Conservation (phyloP, 1,140 invertebrate species). For the Aphelinus certus region DNA sequence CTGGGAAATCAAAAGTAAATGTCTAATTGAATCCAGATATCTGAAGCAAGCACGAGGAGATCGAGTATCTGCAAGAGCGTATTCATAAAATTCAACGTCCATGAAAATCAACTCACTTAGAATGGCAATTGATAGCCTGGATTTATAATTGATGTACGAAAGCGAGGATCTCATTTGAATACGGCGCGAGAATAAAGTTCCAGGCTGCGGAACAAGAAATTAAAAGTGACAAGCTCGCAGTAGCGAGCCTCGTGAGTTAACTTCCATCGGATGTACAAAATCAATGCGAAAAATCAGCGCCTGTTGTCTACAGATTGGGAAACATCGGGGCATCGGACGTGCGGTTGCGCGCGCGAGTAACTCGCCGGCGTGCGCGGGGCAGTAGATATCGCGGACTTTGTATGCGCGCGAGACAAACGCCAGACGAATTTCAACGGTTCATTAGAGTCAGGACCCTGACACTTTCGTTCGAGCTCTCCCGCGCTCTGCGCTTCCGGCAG, state of each 20-base stretch:
- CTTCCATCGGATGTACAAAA: not conserved
- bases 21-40: no score
- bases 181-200: not conserved
- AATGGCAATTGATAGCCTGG: no score
- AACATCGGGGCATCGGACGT: not conserved
- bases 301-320: not conserved
- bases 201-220: no score
- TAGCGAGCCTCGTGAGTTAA: no score
- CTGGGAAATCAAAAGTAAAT: no score
- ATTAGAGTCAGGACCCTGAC: slow-evolving; percentile 18
- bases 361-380: not conserved
- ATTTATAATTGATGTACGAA: not conserved
- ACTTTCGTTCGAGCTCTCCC: slow-evolving; percentile 8
- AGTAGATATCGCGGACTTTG: slow-evolving; percentile 8
- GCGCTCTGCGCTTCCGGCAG: not conserved
- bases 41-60: no score
- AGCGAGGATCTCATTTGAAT: slow-evolving; percentile 5
- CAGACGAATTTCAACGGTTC: slow-evolving; percentile 22
- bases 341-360: not conserved
- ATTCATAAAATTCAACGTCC: no score
- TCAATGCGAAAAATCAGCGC: not conserved
- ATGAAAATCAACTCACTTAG: no score
- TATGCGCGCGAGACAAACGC: slow-evolving; percentile 6
- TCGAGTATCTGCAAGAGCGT: no score
- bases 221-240: not conserved